A percentile compares a stretch with the other conserved stretches of the same genome.
These are phyloP conservation scores for Petrocephalus schoutedeni DNA, from an alignment of 2,797 vertebrate genomes.

Conservation along the genomic window DNA sequence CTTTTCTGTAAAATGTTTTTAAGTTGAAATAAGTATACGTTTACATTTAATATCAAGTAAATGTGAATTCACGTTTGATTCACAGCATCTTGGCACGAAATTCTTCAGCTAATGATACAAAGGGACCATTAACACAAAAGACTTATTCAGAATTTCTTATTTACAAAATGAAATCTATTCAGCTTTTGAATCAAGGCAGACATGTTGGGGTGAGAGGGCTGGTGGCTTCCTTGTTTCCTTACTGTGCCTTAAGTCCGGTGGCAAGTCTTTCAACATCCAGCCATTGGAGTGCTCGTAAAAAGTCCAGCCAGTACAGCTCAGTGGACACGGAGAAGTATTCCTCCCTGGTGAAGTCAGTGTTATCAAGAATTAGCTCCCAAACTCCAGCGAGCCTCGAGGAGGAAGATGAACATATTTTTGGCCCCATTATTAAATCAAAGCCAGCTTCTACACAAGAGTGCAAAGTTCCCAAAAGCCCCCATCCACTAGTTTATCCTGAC, in stretches of 20 bases:
- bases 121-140: neutral
- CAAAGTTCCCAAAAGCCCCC: constrained; percentile 50
- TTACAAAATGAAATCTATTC: neutral
- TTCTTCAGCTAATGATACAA: neutral
- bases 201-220: constrained; percentile 33
- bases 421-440: constrained; percentile 64
- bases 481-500: constrained; percentile 64
- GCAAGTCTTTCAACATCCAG: constrained; percentile 55
- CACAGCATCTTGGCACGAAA: neutral
- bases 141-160: neutral
- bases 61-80: neutral
- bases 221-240: constrained; percentile 35
- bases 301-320: constrained; percentile 69
- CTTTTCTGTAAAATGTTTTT: neutral
- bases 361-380: constrained; percentile 64
- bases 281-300: constrained; percentile 57
- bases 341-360: constrained; percentile 70
- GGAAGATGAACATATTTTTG: constrained; percentile 74
- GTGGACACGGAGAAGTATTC: constrained; percentile 78
- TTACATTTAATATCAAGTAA: neutral
- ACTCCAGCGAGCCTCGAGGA: constrained; percentile 68
- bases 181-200: constrained; percentile 28
- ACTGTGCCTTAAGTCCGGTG: constrained; percentile 31
- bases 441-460: constrained; percentile 30
- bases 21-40: neutral